These are phyloP conservation scores for Drosophila persimilis DNA, from an alignment of 1,140 invertebrate species.

Conservation along the genomic window DNA sequence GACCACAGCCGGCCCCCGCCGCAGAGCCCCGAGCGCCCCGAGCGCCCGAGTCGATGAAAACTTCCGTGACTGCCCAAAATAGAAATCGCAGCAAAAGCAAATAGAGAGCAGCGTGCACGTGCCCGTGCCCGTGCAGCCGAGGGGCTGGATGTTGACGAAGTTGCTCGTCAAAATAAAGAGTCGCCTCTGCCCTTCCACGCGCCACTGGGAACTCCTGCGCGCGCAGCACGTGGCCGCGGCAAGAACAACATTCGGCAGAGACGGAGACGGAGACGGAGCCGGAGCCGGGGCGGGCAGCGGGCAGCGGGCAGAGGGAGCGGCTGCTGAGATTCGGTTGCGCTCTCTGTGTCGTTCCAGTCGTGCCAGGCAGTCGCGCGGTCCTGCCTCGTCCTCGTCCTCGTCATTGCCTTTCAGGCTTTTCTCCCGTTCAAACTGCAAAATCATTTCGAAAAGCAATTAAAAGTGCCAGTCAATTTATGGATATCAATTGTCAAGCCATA, in stretches of 20 bases:
- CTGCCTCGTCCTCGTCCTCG: slow-evolving; percentile 58
- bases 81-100: slow-evolving; percentile 39
- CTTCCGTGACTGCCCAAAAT: slow-evolving; percentile 63
- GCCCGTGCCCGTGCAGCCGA: slow-evolving; percentile 25
- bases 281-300: no score
- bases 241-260: slow-evolving; percentile 51
- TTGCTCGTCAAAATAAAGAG: slow-evolving; percentile 53
- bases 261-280: background rate
- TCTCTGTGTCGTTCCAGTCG: slow-evolving; percentile 3
- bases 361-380: slow-evolving; percentile 46
- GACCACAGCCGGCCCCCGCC: slow-evolving; percentile 1
- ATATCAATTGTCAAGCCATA: slow-evolving; percentile 62
- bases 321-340: slow-evolving; percentile 31
- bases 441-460: slow-evolving; percentile 63
- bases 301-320: background rate
- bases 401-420: slow-evolving; percentile 55
- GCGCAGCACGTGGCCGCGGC: slow-evolving; percentile 73
- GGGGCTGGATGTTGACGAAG: slow-evolving; percentile 56
- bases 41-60: slow-evolving; percentile 12
- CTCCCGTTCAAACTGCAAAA: slow-evolving; percentile 44
- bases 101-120: slow-evolving; percentile 41
- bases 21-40: background rate
- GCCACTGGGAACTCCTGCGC: slow-evolving; percentile 60
- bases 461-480: slow-evolving; percentile 54
- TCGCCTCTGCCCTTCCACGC: slow-evolving; percentile 14